A percentile compares a stretch with the other conserved stretches of the same genome.
Evolutionary conservation across 2,113 vertebrate genomes (phyloP).

Genomic region (Perca schrenkii): DNA sequence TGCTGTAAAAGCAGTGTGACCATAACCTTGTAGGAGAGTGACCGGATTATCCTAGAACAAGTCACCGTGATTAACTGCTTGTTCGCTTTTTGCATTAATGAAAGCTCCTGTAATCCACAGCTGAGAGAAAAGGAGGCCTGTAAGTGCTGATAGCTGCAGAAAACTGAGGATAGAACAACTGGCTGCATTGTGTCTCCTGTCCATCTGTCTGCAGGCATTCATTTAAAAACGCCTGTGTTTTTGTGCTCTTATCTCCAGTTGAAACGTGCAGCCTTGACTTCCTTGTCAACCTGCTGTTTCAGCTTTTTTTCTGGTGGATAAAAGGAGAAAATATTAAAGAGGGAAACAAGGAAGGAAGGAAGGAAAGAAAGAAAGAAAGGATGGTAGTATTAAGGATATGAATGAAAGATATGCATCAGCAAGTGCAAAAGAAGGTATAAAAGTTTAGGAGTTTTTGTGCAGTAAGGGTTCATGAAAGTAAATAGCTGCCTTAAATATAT

Average conservation of each 20-base stretch:
- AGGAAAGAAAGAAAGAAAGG: not conserved
- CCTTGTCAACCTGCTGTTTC: not conserved
- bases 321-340: not conserved
- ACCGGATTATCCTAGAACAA: conserved; percentile 11
- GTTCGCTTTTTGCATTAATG: conserved; percentile 1
- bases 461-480: not conserved
- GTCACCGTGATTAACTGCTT: conserved; percentile 6
- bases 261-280: conserved; percentile 40
- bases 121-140: conserved; percentile 23
- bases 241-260: conserved; percentile 37
- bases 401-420: not conserved
- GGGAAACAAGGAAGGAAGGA: not conserved
- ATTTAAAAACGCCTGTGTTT: not conserved
- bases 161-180: conserved; percentile 3
- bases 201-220: conserved; percentile 28
- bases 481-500: conserved; percentile 29
- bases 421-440: conserved; percentile 13
- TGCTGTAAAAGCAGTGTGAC: conserved; percentile 2
- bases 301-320: not conserved
- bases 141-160: conserved; percentile 44
- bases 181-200: conserved; percentile 38
- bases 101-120: not conserved
- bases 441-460: not conserved
- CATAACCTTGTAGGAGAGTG: not conserved
- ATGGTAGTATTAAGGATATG: not conserved